Evolutionary conservation across 2,113 vertebrate species (phyloP).

Genomic region (Aegithalos caudatus): DNA sequence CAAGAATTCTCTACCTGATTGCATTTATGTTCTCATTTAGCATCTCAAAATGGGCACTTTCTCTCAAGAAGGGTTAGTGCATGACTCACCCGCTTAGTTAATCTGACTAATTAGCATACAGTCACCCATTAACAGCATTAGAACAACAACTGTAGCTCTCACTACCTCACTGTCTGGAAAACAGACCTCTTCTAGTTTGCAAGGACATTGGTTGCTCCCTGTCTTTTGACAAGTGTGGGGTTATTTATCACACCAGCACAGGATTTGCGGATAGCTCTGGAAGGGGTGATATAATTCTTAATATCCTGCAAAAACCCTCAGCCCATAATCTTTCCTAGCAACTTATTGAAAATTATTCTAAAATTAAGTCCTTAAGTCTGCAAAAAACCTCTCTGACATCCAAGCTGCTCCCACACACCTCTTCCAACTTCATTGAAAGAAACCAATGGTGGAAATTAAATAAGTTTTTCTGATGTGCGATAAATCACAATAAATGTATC

Average conservation of each 20-base stretch:
- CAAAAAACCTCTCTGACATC: conserved; percentile 52
- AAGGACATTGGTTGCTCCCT: conserved; percentile 37
- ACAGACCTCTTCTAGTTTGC: conserved; percentile 32
- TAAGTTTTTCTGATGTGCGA: not conserved
- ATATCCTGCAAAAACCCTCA: conserved; percentile 44
- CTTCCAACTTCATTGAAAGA: conserved; percentile 55
- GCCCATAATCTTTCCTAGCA: conserved; percentile 3
- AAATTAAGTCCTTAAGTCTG: conserved; percentile 63
- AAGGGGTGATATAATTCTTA: conserved; percentile 20
- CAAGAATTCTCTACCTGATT: conserved; percentile 70
- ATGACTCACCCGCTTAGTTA: conserved; percentile 79
- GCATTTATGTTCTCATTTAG: conserved; percentile 75
- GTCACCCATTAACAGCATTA: conserved; percentile 72
- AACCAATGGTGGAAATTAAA: conserved; percentile 49
- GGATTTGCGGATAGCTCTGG: conserved; percentile 8
- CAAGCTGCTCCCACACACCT: conserved; percentile 23
- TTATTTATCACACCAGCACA: conserved; percentile 6
- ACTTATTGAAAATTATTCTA: conserved; percentile 58
- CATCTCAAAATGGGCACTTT: conserved; percentile 76
- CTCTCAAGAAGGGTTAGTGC: conserved; percentile 73
- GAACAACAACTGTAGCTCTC: conserved; percentile 69
- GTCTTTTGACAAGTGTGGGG: not conserved
- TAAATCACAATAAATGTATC: not conserved
- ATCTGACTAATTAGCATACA: conserved; percentile 80
- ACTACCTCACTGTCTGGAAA: conserved; percentile 47